Conservation (phyloP, 2,113 vertebrate genomes). For the Emberiza fucata region DNA sequence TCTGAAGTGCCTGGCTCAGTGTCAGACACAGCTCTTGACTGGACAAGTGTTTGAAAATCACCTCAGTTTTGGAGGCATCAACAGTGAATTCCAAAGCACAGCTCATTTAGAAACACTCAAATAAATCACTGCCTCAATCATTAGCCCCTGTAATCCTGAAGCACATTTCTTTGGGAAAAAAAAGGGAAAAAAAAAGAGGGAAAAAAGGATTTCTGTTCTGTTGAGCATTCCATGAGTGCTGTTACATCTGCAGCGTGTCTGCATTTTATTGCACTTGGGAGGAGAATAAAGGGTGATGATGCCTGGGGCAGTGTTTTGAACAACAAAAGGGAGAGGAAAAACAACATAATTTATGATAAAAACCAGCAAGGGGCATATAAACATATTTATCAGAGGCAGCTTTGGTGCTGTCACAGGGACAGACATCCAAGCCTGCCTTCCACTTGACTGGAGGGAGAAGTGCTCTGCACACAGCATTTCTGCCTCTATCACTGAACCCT, state of each 20-base stretch:
- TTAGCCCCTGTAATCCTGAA: neutral
- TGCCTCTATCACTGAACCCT: neutral
- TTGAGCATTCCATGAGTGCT: neutral
- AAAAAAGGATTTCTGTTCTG: neutral
- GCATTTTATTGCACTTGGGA: neutral
- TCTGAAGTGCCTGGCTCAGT: neutral
- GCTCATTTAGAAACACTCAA: neutral
- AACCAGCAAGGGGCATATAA: slow-evolving; percentile 41
- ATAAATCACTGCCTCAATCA: neutral
- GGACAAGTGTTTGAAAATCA: neutral
- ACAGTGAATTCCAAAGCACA: neutral
- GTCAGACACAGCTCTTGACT: neutral
- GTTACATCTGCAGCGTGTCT: neutral
- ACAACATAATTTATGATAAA: slow-evolving; percentile 45
- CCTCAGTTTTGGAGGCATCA: neutral
- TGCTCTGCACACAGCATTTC: neutral
- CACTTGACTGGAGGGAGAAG: neutral
- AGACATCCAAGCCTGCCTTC: neutral
- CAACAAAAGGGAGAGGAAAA: slow-evolving; percentile 44
- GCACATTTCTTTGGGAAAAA: neutral
- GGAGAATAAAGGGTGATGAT: slow-evolving; percentile 28
- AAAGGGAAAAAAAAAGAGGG: fast-evolving
- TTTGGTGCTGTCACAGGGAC: neutral
- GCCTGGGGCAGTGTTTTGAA: slow-evolving; percentile 23
- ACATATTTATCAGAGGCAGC: slow-evolving; percentile 16